Evolutionary conservation across 1,140 invertebrate species (phyloP), one percentile per base, ranked within the genome.

Genomic region (Caenorhabditis inopinata): DNA sequence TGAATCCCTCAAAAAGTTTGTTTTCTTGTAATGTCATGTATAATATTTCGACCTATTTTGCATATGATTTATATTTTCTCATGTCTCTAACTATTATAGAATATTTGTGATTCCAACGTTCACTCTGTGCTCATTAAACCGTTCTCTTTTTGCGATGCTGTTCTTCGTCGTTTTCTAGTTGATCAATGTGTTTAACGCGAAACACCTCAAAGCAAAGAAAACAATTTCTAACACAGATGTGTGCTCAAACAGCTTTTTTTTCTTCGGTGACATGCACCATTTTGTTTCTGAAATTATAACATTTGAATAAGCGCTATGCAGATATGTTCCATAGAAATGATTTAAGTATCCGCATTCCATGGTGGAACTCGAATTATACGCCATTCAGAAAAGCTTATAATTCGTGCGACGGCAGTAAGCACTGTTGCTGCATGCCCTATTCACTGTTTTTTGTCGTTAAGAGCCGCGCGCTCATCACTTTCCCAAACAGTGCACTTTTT

Each of bases 401-500:
- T n/a, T n/a, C n/a, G n/a, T n/a, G n/a, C n/a, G n/a, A n/a, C n/a
- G n/a, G n/a, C n/a, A n/a, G n/a, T n/a, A n/a, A n/a, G n/a, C n/a
- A n/a, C n/a, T n/a, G n/a, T n/a, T n/a, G n/a, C n/a, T n/a, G n/a
- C n/a, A n/a, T n/a, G n/a, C n/a, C n/a, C n/a, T 32, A 68, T 58
- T 58, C 51, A 25, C 11, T 32, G 35, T 29, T 68, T 68, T 68
- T 68, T 68, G 58, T 32, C 58, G 58, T 68, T 68, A 38, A 68
- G 58, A 21, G 58, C 38, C 58, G 58, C 58, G 58, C 58, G 58
- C 32, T 18, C 58, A 16, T 32, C 58, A 68, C 32, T 68, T 68
- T 38, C 38, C 58, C 58, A 11, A 68, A 68, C 18, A 38, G 58
- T 68, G 58, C 58, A 68, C 58, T 68, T 29, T 68, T 68, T 68